Evolutionary conservation across 2,797 vertebrate species (phyloP).

Genomic region (Sebastes wilsoni): DNA sequence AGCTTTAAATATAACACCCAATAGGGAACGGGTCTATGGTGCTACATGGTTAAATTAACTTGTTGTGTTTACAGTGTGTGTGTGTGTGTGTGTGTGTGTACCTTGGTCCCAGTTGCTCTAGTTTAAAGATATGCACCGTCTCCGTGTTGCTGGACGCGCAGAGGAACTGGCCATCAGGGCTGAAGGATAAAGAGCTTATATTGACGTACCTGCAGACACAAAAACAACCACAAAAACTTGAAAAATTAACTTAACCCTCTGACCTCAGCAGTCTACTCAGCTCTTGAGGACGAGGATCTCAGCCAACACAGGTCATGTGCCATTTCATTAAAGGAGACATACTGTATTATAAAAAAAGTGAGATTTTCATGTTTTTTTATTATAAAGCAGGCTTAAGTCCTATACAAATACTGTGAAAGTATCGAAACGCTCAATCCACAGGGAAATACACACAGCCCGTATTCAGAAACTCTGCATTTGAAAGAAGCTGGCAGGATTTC

Average conservation of each 20-base stretch:
- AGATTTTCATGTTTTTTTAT: no score
- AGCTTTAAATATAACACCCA: neutral
- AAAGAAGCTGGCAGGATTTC: no score
- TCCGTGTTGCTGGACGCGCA: conserved; percentile 97
- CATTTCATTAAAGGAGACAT: neutral
- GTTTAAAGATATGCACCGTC: conserved; percentile 95
- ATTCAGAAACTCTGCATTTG: no score
- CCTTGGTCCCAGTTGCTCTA: conserved; percentile 85
- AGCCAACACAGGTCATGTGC: neutral
- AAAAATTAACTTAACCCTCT: neutral
- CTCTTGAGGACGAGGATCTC: neutral
- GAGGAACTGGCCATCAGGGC: conserved; percentile 92
- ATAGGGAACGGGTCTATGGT: neutral
- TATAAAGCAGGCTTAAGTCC: no score
- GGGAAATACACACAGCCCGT: no score
- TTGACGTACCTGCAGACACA: conserved; percentile 89
- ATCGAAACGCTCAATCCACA: no score
- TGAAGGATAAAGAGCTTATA: conserved; percentile 95
- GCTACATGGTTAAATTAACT: no score
- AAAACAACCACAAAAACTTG: neutral
- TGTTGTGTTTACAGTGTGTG: neutral
- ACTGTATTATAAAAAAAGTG: no score
- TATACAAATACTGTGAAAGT: no score
- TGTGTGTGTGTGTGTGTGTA: conserved; percentile 22
- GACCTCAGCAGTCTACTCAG: neutral